Percentiles rank a stretch among this genome's conserved stretches.
Evolutionary conservation across 2,113 vertebrate genomes (phyloP).

Genomic region (Gasterosteus nipponicus): DNA sequence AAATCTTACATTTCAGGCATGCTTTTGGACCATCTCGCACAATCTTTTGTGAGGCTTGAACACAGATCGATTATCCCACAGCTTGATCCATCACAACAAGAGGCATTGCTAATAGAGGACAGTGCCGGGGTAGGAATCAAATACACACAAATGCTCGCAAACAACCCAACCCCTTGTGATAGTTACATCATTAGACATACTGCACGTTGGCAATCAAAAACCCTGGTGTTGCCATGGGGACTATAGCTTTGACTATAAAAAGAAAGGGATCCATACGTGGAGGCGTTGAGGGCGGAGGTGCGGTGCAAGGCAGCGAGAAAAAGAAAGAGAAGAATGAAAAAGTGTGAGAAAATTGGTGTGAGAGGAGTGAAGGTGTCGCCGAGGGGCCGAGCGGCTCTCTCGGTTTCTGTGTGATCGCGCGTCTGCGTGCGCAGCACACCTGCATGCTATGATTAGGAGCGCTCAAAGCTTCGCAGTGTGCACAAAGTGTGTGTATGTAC

Average conservation of each 20-base stretch:
- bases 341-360: conserved; percentile 76
- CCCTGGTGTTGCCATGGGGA: conserved; percentile 74
- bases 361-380: conserved; percentile 70
- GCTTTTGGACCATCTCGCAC: conserved; percentile 15
- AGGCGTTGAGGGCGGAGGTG: conserved; percentile 73
- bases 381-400: conserved; percentile 56
- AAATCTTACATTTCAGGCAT: conserved; percentile 28
- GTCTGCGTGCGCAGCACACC: conserved; percentile 46
- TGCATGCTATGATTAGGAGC: conserved; percentile 58
- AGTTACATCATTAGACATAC: conserved; percentile 73
- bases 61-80: conserved; percentile 37
- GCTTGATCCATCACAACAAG: conserved; percentile 44
- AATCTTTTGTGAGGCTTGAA: conserved; percentile 18
- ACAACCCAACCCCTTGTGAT: conserved; percentile 43
- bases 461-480: conserved; percentile 27
- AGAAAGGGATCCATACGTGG: conserved; percentile 72
- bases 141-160: conserved; percentile 10
- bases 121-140: conserved; percentile 40
- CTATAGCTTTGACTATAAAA: conserved; percentile 73
- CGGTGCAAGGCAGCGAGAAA: conserved; percentile 61
- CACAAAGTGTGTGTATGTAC: conserved; percentile 13
- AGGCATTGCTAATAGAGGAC: conserved; percentile 28
- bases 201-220: conserved; percentile 76
- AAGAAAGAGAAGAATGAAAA: conserved; percentile 65
- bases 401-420: conserved; percentile 46